Evolutionary conservation across 1,140 invertebrate species (phyloP).

Genomic region (Zaprionus capensis): DNA sequence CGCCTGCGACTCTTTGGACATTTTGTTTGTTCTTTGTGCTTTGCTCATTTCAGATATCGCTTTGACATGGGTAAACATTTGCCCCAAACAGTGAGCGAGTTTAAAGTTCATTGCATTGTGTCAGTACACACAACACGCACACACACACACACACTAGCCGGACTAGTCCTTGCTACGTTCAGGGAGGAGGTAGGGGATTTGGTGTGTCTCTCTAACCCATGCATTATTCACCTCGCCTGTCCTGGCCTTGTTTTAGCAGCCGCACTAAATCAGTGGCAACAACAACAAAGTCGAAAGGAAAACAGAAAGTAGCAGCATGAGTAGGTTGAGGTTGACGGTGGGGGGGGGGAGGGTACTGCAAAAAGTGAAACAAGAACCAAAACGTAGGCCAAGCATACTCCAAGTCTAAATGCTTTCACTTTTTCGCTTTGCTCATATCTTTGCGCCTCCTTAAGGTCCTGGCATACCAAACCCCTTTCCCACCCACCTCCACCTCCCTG

Average conservation of each 20-base stretch:
- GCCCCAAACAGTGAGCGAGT: conserved; percentile 49
- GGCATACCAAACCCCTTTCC: neutral
- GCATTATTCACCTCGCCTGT: conserved; percentile 44
- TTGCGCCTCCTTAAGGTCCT: conserved; percentile 7
- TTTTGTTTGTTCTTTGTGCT: conserved; percentile 46
- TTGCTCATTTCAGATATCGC: conserved; percentile 28
- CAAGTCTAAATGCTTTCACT: conserved; percentile 50
- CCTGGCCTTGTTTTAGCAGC: conserved; percentile 60
- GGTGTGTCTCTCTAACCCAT: conserved; percentile 33
- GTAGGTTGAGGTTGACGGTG: neutral
- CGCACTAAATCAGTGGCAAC: conserved; percentile 21
- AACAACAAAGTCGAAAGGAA: conserved; percentile 11
- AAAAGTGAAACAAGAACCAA: conserved; percentile 1
- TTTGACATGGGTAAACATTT: conserved; percentile 72
- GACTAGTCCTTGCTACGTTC: conserved; percentile 1
- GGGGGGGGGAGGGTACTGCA: neutral
- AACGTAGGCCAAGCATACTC: conserved; percentile 32
- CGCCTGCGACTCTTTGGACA: conserved; percentile 1
- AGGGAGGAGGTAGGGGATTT: neutral
- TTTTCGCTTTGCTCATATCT: conserved; percentile 39
- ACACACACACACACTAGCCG: neutral
- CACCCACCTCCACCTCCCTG: neutral
- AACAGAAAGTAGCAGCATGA: conserved; percentile 6
- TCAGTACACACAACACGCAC: neutral
- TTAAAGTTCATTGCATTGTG: conserved; percentile 72